A percentile compares a stretch with the other conserved stretches of the same genome.
These are phyloP conservation scores for Nothocercus nigrocapillus DNA, from an alignment of 2,113 vertebrate species.

Conservation along the genomic window DNA sequence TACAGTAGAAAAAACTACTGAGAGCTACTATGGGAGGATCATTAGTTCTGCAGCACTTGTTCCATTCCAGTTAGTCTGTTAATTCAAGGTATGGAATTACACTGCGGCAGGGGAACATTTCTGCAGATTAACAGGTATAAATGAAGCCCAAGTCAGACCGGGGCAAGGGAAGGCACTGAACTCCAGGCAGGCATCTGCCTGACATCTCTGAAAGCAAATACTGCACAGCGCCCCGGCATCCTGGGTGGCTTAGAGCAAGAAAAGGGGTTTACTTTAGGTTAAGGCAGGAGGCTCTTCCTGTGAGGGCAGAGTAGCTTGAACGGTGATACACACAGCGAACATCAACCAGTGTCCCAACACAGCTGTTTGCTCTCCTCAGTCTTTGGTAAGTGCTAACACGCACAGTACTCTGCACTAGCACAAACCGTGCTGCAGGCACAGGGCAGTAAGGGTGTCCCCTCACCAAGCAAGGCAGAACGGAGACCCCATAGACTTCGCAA, in stretches of 20 bases:
- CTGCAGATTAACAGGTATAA: background rate
- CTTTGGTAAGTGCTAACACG: background rate
- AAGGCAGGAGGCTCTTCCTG: background rate
- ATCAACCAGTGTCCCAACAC: background rate
- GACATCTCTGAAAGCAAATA: background rate
- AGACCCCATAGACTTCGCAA: background rate
- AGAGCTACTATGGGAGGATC: background rate
- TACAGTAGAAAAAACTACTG: rapidly evolving
- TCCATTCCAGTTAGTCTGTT: background rate
- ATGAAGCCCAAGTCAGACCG: background rate
- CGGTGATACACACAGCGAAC: background rate
- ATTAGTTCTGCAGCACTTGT: background rate
- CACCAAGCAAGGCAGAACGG: background rate
- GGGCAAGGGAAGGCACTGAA: background rate
- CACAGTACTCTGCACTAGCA: rapidly evolving
- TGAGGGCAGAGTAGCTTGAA: background rate
- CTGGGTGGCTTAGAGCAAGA: background rate
- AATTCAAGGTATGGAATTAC: background rate
- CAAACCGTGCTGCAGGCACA: background rate
- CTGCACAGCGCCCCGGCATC: rapidly evolving
- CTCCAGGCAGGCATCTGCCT: background rate
- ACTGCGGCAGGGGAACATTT: background rate
- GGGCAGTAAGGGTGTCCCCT: background rate
- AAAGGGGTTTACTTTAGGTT: background rate
- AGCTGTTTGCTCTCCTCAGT: background rate